Evolutionary conservation across 2,888 invertebrate species (phyloP).

Genomic region (Xylota segnis): DNA sequence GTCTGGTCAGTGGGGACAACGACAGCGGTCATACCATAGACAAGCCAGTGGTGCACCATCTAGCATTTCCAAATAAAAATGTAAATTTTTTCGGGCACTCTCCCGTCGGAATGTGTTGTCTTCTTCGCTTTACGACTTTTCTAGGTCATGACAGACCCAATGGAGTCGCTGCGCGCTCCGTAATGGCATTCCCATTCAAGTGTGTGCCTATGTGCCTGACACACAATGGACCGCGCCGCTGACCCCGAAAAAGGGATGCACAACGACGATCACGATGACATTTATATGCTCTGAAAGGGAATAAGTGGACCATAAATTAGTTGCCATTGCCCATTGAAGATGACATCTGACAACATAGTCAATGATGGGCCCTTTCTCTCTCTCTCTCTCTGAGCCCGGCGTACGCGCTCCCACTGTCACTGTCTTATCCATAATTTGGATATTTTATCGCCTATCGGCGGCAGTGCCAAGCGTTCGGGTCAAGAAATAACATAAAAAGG

Average conservation of each 20-base stretch:
- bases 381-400: slow-evolving; percentile 32
- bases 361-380: slow-evolving; percentile 47
- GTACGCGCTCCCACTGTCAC: slow-evolving; percentile 59
- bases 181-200: slow-evolving; percentile 58
- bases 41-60: slow-evolving; percentile 41
- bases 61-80: slow-evolving; percentile 70
- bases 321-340: slow-evolving; percentile 74
- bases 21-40: slow-evolving; percentile 26
- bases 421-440: slow-evolving; percentile 73
- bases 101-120: slow-evolving; percentile 43
- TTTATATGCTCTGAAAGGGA: slow-evolving; percentile 75
- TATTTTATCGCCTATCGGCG: slow-evolving; percentile 69
- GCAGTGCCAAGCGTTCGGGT: slow-evolving; percentile 7
- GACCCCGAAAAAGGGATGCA: slow-evolving; percentile 75
- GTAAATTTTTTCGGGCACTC: slow-evolving; percentile 64
- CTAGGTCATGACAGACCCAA: slow-evolving; percentile 74
- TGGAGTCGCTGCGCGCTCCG: slow-evolving; percentile 56
- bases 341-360: slow-evolving; percentile 77
- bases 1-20: slow-evolving; percentile 2
- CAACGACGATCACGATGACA: slow-evolving; percentile 69
- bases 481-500: slow-evolving; percentile 57
- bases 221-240: slow-evolving; percentile 61
- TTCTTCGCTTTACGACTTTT: slow-evolving; percentile 62
- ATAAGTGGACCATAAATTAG: slow-evolving; percentile 76
- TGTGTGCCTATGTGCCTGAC: slow-evolving; percentile 28